A percentile compares a stretch with the other conserved stretches of the same genome.
phyloP scores from a whole-genome alignment of 2,888 invertebrate species.

The Zootermopsis nevadensis region DNA sequence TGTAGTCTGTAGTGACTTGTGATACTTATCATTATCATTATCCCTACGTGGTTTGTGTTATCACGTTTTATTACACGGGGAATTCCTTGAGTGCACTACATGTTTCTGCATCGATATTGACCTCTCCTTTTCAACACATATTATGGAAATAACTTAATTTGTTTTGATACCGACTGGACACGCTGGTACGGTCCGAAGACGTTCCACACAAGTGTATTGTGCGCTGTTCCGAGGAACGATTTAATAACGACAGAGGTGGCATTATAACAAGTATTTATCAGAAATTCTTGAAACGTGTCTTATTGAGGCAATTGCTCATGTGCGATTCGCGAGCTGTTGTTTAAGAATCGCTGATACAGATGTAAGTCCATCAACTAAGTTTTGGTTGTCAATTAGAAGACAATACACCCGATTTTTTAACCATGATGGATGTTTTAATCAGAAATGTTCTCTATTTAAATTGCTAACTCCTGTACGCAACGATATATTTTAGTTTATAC shows the following conservation, averaged over 20 bases:
- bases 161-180: background rate
- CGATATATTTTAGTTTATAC: conserved; percentile 14
- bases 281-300: background rate
- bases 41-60: background rate
- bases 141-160: background rate
- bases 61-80: background rate
- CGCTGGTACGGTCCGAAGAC: background rate
- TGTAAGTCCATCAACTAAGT: background rate
- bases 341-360: background rate
- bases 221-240: background rate
- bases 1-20: conserved; percentile 1
- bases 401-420: background rate
- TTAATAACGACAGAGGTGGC: background rate
- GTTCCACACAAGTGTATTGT: background rate
- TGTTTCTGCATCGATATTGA: background rate
- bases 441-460: background rate
- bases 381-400: background rate
- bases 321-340: background rate
- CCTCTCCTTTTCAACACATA: background rate
- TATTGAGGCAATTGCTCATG: background rate
- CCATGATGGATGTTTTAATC: background rate
- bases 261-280: background rate
- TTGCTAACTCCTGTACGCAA: background rate
- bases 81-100: too few species aligned
- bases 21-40: background rate